Evolutionary conservation across 2,888 invertebrate genomes (phyloP), one percentile per base, ranked within the genome.

Genomic region (Brachypalpus laphriformis): DNA sequence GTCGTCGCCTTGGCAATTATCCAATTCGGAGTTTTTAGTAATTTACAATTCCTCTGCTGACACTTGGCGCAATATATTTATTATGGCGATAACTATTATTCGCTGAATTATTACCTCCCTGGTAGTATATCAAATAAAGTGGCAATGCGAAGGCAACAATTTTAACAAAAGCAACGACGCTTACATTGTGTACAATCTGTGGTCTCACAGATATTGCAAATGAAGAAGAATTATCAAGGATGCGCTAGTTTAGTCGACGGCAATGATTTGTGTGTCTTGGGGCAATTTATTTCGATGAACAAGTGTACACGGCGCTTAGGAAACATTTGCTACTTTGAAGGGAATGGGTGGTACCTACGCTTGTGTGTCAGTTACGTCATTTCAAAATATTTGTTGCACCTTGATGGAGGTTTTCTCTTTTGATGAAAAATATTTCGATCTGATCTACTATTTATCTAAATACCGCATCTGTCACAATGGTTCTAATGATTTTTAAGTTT

Each of bases 71-170:
- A 31, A 54, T 59, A 59, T 85, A 80, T 85, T 80, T 57, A 80
- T 75, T 75, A 22, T 51, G 45, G 80, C 70, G 71, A 80, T 85
- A 75, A 80, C 80, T 81, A 76, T 76, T 81, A 80, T 81, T 85
- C 81, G 75, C 85, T 85, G 85, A 85, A 71, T 85, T 85, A 85
- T 76, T 63, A 49, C 81, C 81, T 18, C 51, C 40, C 22, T 34
- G 65, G 81, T n/a, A 51, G 85, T 85, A 18, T 81, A 81, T 85
- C 85, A 85, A 83, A 76, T 71, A 75, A 85, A 85, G 75, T 80
- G n/a, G n/a, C n/a, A n/a, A n/a, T n/a, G 83, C 66, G 71, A 65
- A 51, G 76, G 66, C 16, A 18, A 54, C 65, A 47, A 42, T 65
- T 70, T 51, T 51, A 59, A 82, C 37, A 61, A 77, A 71, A 54